Evolutionary conservation across 2,113 vertebrate genomes (phyloP).

Genomic region (Myocastor coypus): DNA sequence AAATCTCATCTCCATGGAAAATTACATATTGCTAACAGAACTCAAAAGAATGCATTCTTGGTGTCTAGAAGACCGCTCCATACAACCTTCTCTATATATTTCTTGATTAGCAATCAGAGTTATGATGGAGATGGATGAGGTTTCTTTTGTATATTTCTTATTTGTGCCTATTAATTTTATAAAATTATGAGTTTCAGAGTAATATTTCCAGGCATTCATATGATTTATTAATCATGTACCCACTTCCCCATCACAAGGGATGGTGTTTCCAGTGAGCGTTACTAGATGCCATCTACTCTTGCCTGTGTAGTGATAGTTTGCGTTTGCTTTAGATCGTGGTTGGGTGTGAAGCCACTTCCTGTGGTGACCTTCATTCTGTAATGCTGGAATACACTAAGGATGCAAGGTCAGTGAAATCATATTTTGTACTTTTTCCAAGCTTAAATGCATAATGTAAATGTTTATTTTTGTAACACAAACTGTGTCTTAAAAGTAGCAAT

Average conservation of each 20-base stretch:
- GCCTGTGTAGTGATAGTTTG: not conserved
- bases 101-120: not conserved
- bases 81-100: slow-evolving; percentile 50
- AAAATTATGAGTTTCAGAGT: not conserved
- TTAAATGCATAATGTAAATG: slow-evolving; percentile 48
- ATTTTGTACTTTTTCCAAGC: not conserved
- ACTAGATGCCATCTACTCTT: slow-evolving; percentile 39
- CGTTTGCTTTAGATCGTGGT: slow-evolving; percentile 94
- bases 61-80: not conserved
- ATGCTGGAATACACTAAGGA: slow-evolving; percentile 98
- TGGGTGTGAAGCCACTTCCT: slow-evolving; percentile 96
- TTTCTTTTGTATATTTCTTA: slow-evolving; percentile 22
- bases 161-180: not conserved
- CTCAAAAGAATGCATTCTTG: not conserved
- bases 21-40: slow-evolving; percentile 30
- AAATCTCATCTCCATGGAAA: slow-evolving; percentile 27
- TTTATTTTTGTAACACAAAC: slow-evolving; percentile 65
- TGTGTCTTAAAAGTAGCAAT: not conserved
- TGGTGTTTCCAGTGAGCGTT: slow-evolving; percentile 44
- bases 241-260: no score
- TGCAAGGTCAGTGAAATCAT: slow-evolving; percentile 90
- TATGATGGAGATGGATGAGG: not conserved
- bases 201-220: not conserved
- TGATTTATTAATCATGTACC: not conserved
- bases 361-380: slow-evolving; percentile 97